phyloP scores from a whole-genome alignment of 1,140 invertebrate species.

The Himalopsyche phryganea region DNA sequence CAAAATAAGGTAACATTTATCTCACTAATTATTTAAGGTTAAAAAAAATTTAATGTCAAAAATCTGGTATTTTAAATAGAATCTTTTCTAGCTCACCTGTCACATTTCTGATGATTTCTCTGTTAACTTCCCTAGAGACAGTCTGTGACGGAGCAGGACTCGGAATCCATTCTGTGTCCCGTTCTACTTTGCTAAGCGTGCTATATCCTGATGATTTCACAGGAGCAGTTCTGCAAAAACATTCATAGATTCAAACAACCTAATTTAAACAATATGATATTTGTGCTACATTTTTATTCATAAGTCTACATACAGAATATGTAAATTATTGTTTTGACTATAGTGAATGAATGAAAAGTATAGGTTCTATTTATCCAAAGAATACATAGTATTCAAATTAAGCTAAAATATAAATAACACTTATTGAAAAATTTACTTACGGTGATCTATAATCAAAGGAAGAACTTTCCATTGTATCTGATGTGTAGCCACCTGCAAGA shows the following conservation, averaged over 20 bases:
- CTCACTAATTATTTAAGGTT: too few relatives aligned
- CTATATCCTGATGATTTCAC: slow-evolving; percentile 28
- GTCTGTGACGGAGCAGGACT: slow-evolving; percentile 7
- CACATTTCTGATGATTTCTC: slow-evolving; percentile 28
- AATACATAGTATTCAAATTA: too few relatives aligned
- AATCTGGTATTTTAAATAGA: too few relatives aligned
- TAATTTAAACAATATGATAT: too few relatives aligned
- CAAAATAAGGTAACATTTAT: too few relatives aligned
- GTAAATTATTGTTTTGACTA: not conserved
- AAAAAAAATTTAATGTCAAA: too few relatives aligned
- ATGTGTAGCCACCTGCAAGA: slow-evolving; percentile 48
- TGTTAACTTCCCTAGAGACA: slow-evolving; percentile 18
- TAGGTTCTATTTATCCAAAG: too few relatives aligned
- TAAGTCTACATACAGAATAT: slow-evolving; percentile 10
- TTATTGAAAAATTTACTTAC: slow-evolving; percentile 33
- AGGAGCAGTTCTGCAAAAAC: slow-evolving; percentile 15
- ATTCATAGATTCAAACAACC: too few relatives aligned
- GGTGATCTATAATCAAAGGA: slow-evolving; percentile 49
- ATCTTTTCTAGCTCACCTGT: too few relatives aligned
- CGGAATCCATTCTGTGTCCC: slow-evolving; percentile 21
- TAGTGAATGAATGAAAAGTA: too few relatives aligned
- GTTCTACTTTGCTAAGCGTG: slow-evolving; percentile 19
- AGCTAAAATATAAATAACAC: too few relatives aligned
- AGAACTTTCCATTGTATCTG: slow-evolving; percentile 48
- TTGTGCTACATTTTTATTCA: too few relatives aligned